Evolutionary conservation across 1,140 invertebrate species (phyloP), one percentile per base, ranked within the genome.

Genomic region (Thrips palmi): DNA sequence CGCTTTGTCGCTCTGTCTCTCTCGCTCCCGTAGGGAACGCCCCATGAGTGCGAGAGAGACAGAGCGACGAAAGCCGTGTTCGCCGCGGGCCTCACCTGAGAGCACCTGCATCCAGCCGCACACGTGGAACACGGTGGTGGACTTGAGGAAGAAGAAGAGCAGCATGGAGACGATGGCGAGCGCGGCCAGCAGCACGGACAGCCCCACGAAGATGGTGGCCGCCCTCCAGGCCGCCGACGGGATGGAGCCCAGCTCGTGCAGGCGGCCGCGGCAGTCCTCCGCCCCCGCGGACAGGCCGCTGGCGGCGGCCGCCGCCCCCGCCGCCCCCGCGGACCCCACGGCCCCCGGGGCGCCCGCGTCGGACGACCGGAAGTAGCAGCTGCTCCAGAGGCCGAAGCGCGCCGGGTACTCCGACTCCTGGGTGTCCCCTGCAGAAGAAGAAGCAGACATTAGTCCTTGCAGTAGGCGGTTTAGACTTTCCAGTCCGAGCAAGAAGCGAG

Each of bases 61-160:
- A n/a, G n/a, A n/a, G n/a, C n/a, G n/a, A n/a, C n/a, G n/a, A n/a
- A n/a, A n/a, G n/a, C n/a, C n/a, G n/a, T n/a, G n/a, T n/a, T n/a
- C n/a, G n/a, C n/a, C n/a, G n/a, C n/a, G n/a, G n/a, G n/a, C 60
- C 67, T 69, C 60, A 96, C 92, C 87, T 59, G 87, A 89, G 47
- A 92, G 62, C 7, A 89, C 62, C 60, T 97, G 91, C 61, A 94
- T 68, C 83, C 84, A 89, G 21, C 78, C 89, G 54, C 86, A 93
- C 36, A 94, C 71, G 51, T 85, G 76, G 55, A 91, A 93, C 8
- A 94, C 88, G 7, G 80, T 88, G 2, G 82, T 86, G n/a, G 85
- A 78, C 49, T 82, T 82, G 55, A 87, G 81, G 57, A 96, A 89
- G 60, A 93, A 84, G 61, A 96, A 92, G 45, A 96, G 70, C 17